Evolutionary conservation across 1,140 invertebrate genomes (phyloP), one percentile per base, ranked within the genome.

Genomic region (Solenopsis fugax): DNA sequence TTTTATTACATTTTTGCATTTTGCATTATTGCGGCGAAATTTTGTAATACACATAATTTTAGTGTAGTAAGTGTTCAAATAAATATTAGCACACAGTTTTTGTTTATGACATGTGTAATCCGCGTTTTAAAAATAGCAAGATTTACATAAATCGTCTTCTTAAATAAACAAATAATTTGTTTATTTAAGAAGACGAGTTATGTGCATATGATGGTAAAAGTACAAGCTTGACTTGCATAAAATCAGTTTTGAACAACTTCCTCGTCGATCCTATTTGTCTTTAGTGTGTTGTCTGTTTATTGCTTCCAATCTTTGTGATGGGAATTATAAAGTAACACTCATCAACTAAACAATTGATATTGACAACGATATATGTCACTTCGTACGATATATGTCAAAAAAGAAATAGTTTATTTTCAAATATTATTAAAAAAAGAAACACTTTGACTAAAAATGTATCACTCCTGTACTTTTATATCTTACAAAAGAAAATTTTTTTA

Each of bases 271-370:
- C 6, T 6, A 50, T 71, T 45, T 71, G 21, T n/a, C 21, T 50
- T 5, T 41, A 71, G 6, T n/a, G 41, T 71, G 67, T 45, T 71
- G 41, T 24, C 6, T 24, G 67, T 71, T 71, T 50, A 50, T 67
- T 5, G n/a, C n/a, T 67, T 45, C 3, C 13, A 71, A 50, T 50
- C 10, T 48, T 71, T 37, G 13, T 18, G 16, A 71, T 71, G 6
- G 29, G 24, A 69, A 69, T 69, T 1, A 29, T 29, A 29, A 29
- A 29, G 4, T 45, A 37, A 69, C n/a, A 1, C 3, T 6, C 12
- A 2, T 50, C 41, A 21, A 21, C 29, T 1, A 29, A 1, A 29
- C 29, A 29, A 29, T 29, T 29, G 29, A 29, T 29, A 2, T 29
- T 29, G 29, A 29, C 29, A 29, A 29, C 29, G 2, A 29, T 2